A percentile compares a stretch with the other conserved stretches of the same genome.
Evolutionary conservation across 92 coral and sea anemone species (phyloP).

Genomic region (Bergia sp.): DNA sequence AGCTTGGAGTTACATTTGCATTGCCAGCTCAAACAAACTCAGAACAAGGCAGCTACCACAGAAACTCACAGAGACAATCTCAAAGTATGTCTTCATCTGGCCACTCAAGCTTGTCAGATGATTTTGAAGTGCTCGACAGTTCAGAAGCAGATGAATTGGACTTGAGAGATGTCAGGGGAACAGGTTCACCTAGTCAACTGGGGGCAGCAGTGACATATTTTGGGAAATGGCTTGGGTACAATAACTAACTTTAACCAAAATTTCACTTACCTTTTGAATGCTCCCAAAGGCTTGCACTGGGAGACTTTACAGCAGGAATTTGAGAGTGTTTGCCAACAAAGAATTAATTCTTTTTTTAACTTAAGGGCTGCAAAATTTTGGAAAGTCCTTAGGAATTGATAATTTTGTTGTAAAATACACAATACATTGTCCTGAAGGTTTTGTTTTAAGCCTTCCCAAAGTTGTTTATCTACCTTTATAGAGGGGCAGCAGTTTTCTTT

Average conservation of each 20-base stretch:
- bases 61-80: slow-evolving; percentile 15
- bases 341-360: no score
- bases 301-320: no score
- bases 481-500: no score
- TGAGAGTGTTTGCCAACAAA: no score
- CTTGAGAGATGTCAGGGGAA: slow-evolving; percentile 42
- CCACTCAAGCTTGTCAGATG: slow-evolving; percentile 63
- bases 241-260: not conserved
- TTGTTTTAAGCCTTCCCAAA: no score
- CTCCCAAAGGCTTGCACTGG: no score
- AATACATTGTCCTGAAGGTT: no score
- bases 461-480: no score
- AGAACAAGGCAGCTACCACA: slow-evolving; percentile 33
- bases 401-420: no score
- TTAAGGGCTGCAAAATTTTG: no score
- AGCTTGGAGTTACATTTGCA: not conserved
- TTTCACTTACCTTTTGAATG: no score
- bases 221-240: slow-evolving; percentile 81
- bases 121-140: slow-evolving; percentile 83
- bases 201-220: slow-evolving; percentile 67
- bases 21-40: not conserved
- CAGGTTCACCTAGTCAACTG: slow-evolving; percentile 48
- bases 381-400: no score
- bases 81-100: slow-evolving; percentile 35
- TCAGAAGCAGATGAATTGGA: slow-evolving; percentile 85